phyloP scores from a whole-genome alignment of 2,797 vertebrate genomes.

The Brachymystax lenok region DNA sequence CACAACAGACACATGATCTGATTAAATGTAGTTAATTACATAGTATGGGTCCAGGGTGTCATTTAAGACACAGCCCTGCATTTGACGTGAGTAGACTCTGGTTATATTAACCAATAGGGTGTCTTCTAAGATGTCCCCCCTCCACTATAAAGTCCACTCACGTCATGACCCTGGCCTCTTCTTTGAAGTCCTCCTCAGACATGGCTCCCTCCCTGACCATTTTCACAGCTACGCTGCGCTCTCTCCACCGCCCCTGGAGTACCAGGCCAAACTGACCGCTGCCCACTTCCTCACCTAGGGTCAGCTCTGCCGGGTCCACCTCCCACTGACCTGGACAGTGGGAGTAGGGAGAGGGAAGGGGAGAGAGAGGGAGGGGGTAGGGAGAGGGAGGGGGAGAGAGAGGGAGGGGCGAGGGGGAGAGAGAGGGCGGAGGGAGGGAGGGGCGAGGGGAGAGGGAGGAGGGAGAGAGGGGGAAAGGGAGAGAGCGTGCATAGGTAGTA shows the following conservation, averaged over 20 bases:
- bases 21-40: neutral
- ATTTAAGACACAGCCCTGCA: neutral
- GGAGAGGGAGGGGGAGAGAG: neutral
- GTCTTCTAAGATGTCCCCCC: neutral
- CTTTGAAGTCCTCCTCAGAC: constrained; percentile 95
- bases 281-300: constrained; percentile 85
- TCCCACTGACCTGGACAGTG: constrained; percentile 83
- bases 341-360: neutral
- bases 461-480: neutral
- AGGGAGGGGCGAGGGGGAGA: constrained; percentile 10
- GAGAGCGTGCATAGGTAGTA: no score
- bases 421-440: constrained; percentile 5
- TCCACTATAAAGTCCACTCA: constrained; percentile 66
- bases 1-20: no score
- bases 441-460: neutral
- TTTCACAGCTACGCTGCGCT: constrained; percentile 90
- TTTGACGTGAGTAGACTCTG: neutral
- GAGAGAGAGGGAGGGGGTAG: no score
- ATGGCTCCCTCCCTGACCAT: constrained; percentile 89
- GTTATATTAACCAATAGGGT: no score
- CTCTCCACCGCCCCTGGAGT: constrained; percentile 83
- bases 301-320: constrained; percentile 83
- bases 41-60: no score
- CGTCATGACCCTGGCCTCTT: constrained; percentile 94
- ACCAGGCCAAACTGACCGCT: constrained; percentile 94